Evolutionary conservation across 92 coral and sea anemone species (phyloP), one percentile per base, ranked within the genome.

Genomic region (Scolanthus callimorphus): DNA sequence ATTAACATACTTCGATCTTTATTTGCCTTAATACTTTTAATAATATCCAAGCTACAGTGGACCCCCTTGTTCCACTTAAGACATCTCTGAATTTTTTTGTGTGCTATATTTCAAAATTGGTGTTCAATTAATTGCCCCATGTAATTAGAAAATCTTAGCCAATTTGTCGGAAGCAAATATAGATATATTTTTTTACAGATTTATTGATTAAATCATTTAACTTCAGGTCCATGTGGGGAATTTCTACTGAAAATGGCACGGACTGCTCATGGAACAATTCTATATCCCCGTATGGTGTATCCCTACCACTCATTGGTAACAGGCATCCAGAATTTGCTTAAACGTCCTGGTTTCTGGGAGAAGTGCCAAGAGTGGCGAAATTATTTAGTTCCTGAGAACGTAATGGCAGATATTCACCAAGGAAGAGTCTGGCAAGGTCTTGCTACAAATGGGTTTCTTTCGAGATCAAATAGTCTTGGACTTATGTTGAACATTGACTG

Each of bases 401-500:
- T 41, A 1, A 41, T n/a, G n/a, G n/a, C 69, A 11, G 85, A 78
- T 61, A 46, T 78, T 9, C 65, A 78, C 19, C 74, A 79, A 24
- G 85, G 85, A 9, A 43, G 64, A 31, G 28, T 79, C 12, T 79
- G 79, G 76, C 51, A 68, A 27, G 74, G 71, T 1, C 45, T 79
- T 1, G 60, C 85, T 1, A 56, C 28, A 11, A 25, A 6, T 20
- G 85, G 79, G 2, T 79, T 71, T 57, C 60, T 78, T 0, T 19
- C 52, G 2, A 13, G 71, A 9, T 0, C 0, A 20, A 65, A 71
- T 26, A 57, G 70, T 8, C 60, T 79, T 24, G 91, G 65, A 29
- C 44, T 84, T 1, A 60, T 70, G 63, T 53, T 84, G 1, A 84
- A 84, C 25, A 67, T 84, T 26, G 91, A 84, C 48, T 78, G 82